Base-by-base conservation (phyloP, 2,888 invertebrate genomes). In the Hetaerina titia region DNA sequence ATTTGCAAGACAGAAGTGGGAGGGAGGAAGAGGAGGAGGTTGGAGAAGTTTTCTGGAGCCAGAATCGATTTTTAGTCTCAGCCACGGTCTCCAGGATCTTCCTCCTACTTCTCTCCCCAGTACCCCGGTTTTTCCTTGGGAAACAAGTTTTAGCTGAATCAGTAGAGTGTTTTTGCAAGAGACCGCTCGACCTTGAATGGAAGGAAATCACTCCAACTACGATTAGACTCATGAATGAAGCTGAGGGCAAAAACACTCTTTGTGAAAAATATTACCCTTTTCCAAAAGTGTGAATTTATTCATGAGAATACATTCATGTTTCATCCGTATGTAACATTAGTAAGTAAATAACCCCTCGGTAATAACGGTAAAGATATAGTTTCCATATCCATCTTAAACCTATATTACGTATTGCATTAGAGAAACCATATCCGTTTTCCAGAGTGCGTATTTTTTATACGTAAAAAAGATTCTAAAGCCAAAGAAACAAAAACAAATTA, bases 11-110 rank as follows among this genome's bases (percentile, higher is more conserved):
- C 6, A 19, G 57, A 56, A n/a, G 58, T 15, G 17, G 22, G 58
- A 45, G 17, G 17, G 22, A 8, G 88, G 56, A 56, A 56, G 45
- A n/a, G 81, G 58, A 11, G 89, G 58, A 58, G 89, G n/a, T 11
- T 19, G 58, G 58, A 89, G 89, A 89, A 89, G 89, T 89, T 89
- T 89, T 22, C 89, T 58, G 89, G 89, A 89, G 89, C 89, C 89
- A 89, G 57, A 45, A 89, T 89, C 89, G 89, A 89, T 89, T n/a
- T 22, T 57, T 8, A 22, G 58, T 22, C 58, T 22, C 89, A 7
- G 6, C 17, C 88, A 58, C 6, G 1, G n/a, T 58, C 57, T 58
- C 19, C 58, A 13, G 17, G 0, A 57, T 22, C n/a, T 58, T 9
- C 88, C 4, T 13, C 56, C 88, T 17, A 19, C 69, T 88, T 5